Conservation (phyloP, 2,797 vertebrate genomes). For the Atherinosoma microstoma region DNA sequence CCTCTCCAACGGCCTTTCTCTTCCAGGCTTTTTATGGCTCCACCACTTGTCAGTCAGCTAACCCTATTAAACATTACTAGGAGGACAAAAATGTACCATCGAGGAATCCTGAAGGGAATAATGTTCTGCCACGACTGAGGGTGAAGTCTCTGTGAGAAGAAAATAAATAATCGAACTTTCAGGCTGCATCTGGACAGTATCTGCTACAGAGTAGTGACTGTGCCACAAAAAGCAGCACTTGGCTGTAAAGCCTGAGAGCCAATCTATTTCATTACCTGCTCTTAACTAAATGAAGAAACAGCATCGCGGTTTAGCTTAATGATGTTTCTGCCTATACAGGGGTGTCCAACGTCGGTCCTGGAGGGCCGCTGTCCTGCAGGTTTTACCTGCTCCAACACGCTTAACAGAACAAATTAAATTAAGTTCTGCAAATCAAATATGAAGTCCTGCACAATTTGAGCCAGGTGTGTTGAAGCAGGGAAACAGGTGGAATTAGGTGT, state of each 20-base stretch:
- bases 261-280: neutral
- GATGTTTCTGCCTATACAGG: no score
- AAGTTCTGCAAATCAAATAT: no score
- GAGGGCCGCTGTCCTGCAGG: no score
- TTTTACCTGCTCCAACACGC: no score
- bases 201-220: neutral
- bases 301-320: no score
- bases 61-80: constrained; percentile 64
- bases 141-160: constrained; percentile 56
- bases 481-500: no score
- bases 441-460: no score
- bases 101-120: constrained; percentile 59
- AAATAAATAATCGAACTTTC: constrained; percentile 51
- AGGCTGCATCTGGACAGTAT: neutral
- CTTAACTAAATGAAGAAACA: neutral
- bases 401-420: no score
- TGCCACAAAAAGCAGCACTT: neutral
- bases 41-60: constrained; percentile 60
- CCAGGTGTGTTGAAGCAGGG: no score
- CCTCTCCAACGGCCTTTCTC: constrained; percentile 53
- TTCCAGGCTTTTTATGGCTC: constrained; percentile 43
- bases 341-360: no score
- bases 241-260: neutral
- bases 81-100: constrained; percentile 54
- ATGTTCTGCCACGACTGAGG: constrained; percentile 47